Evolutionary conservation across 2,797 vertebrate genomes (phyloP), one percentile per base, ranked within the genome.

Genomic region (Orestias chungarensis): DNA sequence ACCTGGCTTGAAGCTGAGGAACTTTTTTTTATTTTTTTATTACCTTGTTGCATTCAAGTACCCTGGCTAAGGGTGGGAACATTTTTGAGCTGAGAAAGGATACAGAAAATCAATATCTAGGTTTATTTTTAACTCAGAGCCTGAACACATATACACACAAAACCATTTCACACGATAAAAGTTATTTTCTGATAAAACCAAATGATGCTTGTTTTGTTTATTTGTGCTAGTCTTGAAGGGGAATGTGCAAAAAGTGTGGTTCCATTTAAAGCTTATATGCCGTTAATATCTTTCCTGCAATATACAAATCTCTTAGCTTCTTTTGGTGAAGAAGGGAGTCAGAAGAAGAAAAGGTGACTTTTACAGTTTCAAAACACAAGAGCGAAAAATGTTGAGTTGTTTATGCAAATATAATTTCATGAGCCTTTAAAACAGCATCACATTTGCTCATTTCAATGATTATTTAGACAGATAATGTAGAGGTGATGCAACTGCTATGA

Each of bases 61-160:
- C 14, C 33, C 59, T 23, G 1, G 9, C 2, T 12, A 20, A 57
- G 38, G 33, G 23, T 49, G 1, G 74, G 52, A 38, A 54, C 69
- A 10, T 0, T 20, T 7, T 57, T 5, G 0, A 0, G 27, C 15
- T 1, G 27, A 35, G 29, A 23, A 59, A 54, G 50, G 11, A 8
- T 5, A 6, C 33, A 25, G 11, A 61, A 25, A 46, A 25, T 4
- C n/a, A 11, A 1, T 9, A 18, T 46, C 31, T 23, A 7, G 7
- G 35, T 64, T 25, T 20, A 18, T 18, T 17, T 31, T 7, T 18
- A 31, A 20, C 25, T 2, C 7, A 27, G 25, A 18, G 62, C 17
- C 15, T 6, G n/a, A n/a, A n/a, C n/a, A n/a, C n/a, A n/a, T n/a
- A n/a, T n/a, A n/a, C n/a, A n/a, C n/a, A n/a, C n/a, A n/a, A n/a